Evolutionary conservation across 2,113 vertebrate genomes (phyloP).

Genomic region (Cranoglanis bouderius): DNA sequence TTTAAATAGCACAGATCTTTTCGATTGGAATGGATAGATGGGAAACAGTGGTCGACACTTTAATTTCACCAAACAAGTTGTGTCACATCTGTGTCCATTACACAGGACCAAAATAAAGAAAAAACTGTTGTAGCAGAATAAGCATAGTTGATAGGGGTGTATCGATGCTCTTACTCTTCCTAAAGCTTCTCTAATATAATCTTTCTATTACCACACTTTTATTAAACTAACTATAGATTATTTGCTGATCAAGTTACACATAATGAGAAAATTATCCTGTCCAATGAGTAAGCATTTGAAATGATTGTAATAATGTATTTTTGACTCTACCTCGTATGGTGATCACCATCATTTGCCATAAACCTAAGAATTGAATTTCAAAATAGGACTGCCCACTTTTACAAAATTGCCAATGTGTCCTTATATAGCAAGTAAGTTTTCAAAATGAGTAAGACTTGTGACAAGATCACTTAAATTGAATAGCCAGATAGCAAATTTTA

Average conservation of each 20-base stretch:
- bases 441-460: background rate
- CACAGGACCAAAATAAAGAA: background rate
- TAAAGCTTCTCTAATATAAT: background rate
- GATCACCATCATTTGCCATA: background rate
- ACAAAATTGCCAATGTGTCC: background rate
- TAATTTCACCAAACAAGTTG: background rate
- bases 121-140: background rate
- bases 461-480: background rate
- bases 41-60: background rate
- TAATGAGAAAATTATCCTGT: background rate
- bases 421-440: background rate
- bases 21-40: background rate
- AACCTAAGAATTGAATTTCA: background rate
- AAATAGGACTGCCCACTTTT: background rate
- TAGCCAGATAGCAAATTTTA: background rate
- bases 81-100: background rate
- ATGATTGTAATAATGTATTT: background rate
- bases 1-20: background rate
- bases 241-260: background rate
- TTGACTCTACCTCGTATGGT: background rate
- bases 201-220: background rate
- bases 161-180: background rate
- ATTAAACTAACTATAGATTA: background rate
- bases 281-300: background rate
- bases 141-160: background rate